These are phyloP conservation scores for Chelonus insularis DNA, from an alignment of 1,140 invertebrate species.

Conservation along the genomic window DNA sequence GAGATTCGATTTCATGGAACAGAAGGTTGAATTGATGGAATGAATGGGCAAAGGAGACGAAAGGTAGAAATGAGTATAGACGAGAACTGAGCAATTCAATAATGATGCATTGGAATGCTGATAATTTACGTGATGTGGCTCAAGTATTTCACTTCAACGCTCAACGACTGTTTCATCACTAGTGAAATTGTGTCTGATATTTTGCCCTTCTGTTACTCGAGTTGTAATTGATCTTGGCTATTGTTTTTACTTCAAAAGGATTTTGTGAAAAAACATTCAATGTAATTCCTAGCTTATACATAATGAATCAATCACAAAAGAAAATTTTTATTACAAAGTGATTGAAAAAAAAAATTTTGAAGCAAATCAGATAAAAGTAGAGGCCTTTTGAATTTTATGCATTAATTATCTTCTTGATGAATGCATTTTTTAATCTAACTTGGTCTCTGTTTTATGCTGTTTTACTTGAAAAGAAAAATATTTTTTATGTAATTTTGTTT, in stretches of 20 bases:
- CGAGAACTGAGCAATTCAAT: constrained; percentile 49
- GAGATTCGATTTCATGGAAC: background rate
- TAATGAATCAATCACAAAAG: no score
- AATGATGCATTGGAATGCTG: constrained; percentile 54
- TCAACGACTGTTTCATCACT: constrained; percentile 32
- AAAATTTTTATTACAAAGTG: no score
- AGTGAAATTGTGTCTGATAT: constrained; percentile 19
- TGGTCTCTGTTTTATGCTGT: background rate
- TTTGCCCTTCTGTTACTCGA: background rate
- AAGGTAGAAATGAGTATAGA: constrained; percentile 20
- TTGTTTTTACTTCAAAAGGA: no score
- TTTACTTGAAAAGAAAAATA: background rate
- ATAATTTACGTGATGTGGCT: constrained; percentile 49
- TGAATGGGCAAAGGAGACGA: background rate
- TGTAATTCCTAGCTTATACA: no score
- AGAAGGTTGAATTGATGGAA: background rate
- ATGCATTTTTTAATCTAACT: no score
- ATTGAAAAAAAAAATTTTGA: no score
- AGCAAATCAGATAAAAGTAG: no score
- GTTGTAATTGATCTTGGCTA: no score
- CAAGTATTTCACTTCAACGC: constrained; percentile 39
- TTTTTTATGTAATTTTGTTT: background rate
- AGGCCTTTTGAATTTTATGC: no score
- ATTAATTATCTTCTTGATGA: no score
- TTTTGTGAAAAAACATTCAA: no score